Base-by-base conservation (phyloP, 2,113 vertebrate genomes). In the Helogale parvula region DNA sequence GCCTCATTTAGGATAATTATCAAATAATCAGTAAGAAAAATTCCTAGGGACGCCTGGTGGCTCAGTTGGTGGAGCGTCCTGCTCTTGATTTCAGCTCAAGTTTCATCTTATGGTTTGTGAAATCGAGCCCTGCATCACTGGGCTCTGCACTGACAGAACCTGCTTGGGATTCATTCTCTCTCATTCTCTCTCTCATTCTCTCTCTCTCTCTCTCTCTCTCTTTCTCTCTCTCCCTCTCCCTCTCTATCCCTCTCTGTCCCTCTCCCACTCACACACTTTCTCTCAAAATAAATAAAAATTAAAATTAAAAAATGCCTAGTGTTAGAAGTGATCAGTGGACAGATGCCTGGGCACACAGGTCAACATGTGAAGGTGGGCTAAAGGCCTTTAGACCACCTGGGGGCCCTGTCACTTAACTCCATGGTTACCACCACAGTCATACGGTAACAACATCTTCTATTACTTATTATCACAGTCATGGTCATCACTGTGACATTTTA, bases 11-110 rank as follows among this genome's bases (percentile, higher is more conserved):
- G 35, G 35, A 90, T 88, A 38, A 86, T 27, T 57, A 93, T 31
- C 77, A 72, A 95, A 93, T 33, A 47, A 96, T 57, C 71, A 83
- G 41, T 35, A 33, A 96, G 45, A 86, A 84, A 94, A 87, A 63
- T 29, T 16, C 16, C 54, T 71, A 80, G 5, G 54, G 54, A 57
- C 19, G 19, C 19, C 17, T 57, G 54, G 54, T 57, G 54, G 54
- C 54, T 57, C 54, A 57, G 54, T 57, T 19, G 19, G 54, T 57
- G 21, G 21, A 57, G 54, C 54, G 19, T 57, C 54, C 54, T 57
- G 54, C 6, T 7, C 19, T 57, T 57, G 54, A 57, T 57, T 57
- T 57, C 54, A 57, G 54, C 54, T 57, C 54, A 57, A 21, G 54
- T 57, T 57, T 57, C 54, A 57, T 21, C 54, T 21, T 19, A 57